Percentiles rank a stretch among this genome's conserved stretches.
phyloP scores from a whole-genome alignment of 1,140 invertebrate species.

The Vollenhovia emeryi region DNA sequence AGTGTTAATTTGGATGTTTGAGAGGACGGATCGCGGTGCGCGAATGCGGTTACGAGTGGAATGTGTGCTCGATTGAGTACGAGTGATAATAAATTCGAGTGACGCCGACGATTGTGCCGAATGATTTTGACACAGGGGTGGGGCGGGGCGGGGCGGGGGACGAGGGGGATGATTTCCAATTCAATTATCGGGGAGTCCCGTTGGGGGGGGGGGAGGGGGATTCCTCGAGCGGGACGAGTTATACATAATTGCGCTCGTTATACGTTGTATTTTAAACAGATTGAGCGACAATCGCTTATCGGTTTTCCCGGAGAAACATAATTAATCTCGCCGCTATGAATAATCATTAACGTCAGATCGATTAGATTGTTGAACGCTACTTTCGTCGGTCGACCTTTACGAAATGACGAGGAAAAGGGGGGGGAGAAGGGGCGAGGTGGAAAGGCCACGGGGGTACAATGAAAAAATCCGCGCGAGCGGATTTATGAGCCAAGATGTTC shows the following conservation, averaged over 20 bases:
- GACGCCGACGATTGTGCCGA: slow-evolving; percentile 17
- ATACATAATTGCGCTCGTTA: neutral
- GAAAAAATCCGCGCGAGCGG: neutral
- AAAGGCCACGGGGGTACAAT: neutral
- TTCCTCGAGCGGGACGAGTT: neutral
- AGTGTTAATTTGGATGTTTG: slow-evolving; percentile 44
- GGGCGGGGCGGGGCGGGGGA: neutral
- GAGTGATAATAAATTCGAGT: slow-evolving; percentile 44
- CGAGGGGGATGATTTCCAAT: neutral
- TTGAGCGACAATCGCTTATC: neutral
- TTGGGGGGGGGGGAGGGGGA: neutral
- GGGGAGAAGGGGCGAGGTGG: neutral
- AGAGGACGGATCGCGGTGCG: slow-evolving; percentile 24
- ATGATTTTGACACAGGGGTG: slow-evolving; percentile 2
- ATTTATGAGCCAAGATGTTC: slow-evolving; percentile 39
- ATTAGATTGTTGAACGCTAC: neutral
- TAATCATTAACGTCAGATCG: neutral
- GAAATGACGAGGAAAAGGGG: neutral
- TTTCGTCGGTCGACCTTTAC: neutral
- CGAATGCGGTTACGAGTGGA: neutral
- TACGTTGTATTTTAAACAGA: neutral
- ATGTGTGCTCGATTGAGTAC: slow-evolving; percentile 30
- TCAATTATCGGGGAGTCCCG: slow-evolving; percentile 13
- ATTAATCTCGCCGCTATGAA: slow-evolving; percentile 2
- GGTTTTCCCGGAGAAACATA: slow-evolving; percentile 13